Conservation (phyloP, 2,113 vertebrate genomes). For the Tauraco erythrolophus region DNA sequence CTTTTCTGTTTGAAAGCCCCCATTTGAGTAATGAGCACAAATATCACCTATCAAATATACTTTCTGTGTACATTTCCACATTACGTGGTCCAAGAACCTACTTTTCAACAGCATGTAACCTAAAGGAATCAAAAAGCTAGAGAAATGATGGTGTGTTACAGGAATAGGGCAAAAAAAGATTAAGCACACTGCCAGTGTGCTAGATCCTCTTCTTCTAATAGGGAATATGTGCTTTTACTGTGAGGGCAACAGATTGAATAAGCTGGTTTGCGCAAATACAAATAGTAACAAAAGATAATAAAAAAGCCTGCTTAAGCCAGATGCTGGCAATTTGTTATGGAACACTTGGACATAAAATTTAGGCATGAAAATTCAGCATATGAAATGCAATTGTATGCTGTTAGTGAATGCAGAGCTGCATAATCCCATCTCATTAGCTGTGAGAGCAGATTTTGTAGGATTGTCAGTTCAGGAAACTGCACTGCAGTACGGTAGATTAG, state of each 20-base stretch:
- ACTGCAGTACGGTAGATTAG: background rate
- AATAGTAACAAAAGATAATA: background rate
- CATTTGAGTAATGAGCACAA: background rate
- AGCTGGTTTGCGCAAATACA: background rate
- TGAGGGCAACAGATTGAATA: background rate
- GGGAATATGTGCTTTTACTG: background rate
- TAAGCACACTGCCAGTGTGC: background rate
- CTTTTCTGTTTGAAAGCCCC: background rate
- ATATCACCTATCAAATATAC: background rate
- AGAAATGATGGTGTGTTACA: accelerated
- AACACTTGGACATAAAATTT: background rate
- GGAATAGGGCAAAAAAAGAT: background rate
- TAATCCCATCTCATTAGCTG: background rate
- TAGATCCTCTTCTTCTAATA: background rate
- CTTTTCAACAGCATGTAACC: background rate
- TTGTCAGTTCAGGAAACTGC: background rate
- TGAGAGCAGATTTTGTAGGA: background rate
- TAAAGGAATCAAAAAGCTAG: background rate
- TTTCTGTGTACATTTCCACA: background rate
- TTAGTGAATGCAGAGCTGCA: background rate
- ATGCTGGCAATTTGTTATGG: background rate
- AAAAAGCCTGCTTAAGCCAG: background rate
- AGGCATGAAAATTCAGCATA: background rate
- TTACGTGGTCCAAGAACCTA: background rate
- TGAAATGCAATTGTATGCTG: background rate